Evolutionary conservation across 2,888 invertebrate genomes (phyloP).

Genomic region (Brenthis hecate): DNA sequence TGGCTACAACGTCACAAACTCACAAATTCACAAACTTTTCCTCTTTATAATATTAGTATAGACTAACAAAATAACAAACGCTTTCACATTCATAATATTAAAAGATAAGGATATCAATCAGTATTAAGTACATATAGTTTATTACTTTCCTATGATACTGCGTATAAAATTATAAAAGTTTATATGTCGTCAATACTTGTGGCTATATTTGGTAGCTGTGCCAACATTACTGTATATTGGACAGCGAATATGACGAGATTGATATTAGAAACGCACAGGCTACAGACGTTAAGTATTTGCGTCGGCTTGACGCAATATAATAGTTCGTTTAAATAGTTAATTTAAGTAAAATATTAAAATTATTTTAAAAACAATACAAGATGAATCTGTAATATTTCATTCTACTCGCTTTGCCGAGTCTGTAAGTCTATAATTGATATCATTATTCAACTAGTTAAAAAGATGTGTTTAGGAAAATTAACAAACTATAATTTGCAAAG

Average conservation of each 20-base stretch:
- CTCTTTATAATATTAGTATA: no score
- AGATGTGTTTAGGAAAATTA: not conserved
- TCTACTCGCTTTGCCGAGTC: no score
- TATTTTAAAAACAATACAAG: not conserved
- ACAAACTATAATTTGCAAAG: not conserved
- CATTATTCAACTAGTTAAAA: not conserved
- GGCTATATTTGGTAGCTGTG: conserved; percentile 13
- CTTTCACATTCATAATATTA: no score
- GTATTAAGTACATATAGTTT: not conserved
- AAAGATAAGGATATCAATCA: no score
- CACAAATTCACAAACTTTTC: no score
- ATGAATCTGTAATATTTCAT: not conserved
- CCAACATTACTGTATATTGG: conserved; percentile 10
- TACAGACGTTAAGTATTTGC: conserved; percentile 1
- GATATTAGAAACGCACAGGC: conserved; percentile 2
- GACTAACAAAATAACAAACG: no score
- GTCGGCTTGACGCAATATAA: conserved; percentile 5
- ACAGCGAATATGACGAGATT: conserved; percentile 13
- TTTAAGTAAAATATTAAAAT: not conserved
- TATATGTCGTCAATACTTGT: conserved; percentile 3
- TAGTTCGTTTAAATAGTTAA: not conserved
- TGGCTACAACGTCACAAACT: no score
- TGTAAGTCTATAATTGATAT: no score
- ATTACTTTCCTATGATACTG: not conserved
- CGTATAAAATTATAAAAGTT: not conserved